Evolutionary conservation across 2,888 invertebrate species (phyloP).

Genomic region (Lasioglossum vierecki): DNA sequence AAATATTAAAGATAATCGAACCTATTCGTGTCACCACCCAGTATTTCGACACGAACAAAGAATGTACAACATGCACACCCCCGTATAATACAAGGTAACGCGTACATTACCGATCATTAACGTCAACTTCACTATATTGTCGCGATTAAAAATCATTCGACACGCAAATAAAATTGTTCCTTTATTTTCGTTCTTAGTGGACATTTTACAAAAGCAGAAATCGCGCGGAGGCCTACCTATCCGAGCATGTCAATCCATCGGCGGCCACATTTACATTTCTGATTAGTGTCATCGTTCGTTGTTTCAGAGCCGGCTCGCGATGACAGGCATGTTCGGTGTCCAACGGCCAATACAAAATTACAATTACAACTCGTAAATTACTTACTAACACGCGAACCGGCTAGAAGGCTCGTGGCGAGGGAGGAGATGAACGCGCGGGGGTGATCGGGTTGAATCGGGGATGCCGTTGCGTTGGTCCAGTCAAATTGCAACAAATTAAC

Average conservation of each 20-base stretch:
- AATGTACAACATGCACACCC: not conserved
- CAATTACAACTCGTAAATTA: constrained; percentile 79
- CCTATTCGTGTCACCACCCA: not conserved
- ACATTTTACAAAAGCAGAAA: not conserved
- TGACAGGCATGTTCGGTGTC: constrained; percentile 9
- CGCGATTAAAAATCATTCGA: not conserved
- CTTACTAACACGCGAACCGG: constrained; percentile 72
- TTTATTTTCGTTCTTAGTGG: not conserved
- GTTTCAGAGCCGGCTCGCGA: not conserved
- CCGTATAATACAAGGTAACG: not conserved
- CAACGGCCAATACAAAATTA: constrained; percentile 69
- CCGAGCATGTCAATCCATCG: not conserved
- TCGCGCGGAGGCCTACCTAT: not conserved
- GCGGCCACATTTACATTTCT: not conserved
- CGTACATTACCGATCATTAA: not conserved
- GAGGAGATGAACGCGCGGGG: not conserved
- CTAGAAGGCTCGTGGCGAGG: constrained; percentile 12
- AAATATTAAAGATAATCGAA: not conserved
- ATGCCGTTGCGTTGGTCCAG: constrained; percentile 64
- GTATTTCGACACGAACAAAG: not conserved
- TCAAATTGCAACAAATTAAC: constrained; percentile 82
- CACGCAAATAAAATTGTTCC: not conserved
- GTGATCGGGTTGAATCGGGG: constrained; percentile 55
- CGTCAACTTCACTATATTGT: not conserved
- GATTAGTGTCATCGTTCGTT: constrained; percentile 26